phyloP scores from a whole-genome alignment of 2,888 invertebrate species.

The Sialis lutaria region DNA sequence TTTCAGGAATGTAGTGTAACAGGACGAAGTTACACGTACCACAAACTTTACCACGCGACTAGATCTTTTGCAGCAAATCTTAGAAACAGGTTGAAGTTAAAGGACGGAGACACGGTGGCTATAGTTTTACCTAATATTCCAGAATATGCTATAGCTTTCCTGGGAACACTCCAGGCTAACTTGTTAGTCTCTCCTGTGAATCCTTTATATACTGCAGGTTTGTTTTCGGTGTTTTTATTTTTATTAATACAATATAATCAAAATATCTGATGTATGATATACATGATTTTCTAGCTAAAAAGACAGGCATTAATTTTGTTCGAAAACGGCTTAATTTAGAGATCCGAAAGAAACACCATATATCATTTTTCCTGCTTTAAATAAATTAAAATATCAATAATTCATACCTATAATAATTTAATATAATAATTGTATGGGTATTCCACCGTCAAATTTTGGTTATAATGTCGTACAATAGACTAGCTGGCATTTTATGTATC shows the following conservation, averaged over 20 bases:
- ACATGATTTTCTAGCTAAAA: too few relatives aligned
- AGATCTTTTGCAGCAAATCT: constrained; percentile 17
- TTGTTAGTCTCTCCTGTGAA: constrained; percentile 13
- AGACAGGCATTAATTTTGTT: too few relatives aligned
- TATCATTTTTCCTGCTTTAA: too few relatives aligned
- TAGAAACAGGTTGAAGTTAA: constrained; percentile 15
- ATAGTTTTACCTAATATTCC: constrained; percentile 20
- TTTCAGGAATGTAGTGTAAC: constrained; percentile 16
- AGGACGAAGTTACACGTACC: constrained; percentile 18
- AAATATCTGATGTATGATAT: too few relatives aligned
- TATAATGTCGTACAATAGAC: too few relatives aligned
- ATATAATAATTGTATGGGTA: too few relatives aligned
- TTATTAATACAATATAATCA: neutral
- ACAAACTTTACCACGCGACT: constrained; percentile 13
- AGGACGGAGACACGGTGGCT: constrained; percentile 18
- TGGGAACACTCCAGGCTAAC: constrained; percentile 16
- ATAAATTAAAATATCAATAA: too few relatives aligned
- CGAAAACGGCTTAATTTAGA: too few relatives aligned
- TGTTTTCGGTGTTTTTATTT: neutral
- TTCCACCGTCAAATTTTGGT: too few relatives aligned
- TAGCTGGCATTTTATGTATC: too few relatives aligned
- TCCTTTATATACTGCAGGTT: constrained; percentile 12
- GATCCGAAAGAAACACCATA: too few relatives aligned
- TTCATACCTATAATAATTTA: too few relatives aligned
- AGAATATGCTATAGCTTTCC: constrained; percentile 15